phyloP scores from a whole-genome alignment of 1,140 invertebrate genomes.

The Magallana ariakensis region DNA sequence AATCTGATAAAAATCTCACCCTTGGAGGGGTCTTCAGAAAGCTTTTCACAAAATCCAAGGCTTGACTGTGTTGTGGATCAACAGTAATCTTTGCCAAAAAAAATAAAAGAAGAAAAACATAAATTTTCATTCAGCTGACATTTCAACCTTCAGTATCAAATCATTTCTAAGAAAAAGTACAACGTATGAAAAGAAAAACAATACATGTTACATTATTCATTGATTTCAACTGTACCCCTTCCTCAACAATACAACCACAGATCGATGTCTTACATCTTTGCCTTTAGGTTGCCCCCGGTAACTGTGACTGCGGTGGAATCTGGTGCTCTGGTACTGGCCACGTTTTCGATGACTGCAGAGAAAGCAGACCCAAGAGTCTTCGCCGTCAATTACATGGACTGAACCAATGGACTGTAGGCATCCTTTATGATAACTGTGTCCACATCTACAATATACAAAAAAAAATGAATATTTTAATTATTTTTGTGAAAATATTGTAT shows the following conservation, averaged over 20 bases:
- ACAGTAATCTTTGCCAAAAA: constrained; percentile 58
- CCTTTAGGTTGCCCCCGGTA: constrained; percentile 55
- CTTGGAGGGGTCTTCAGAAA: constrained; percentile 76
- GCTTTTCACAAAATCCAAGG: constrained; percentile 72
- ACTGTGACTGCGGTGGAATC: constrained; percentile 74
- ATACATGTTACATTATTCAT: no score
- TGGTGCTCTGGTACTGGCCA: constrained; percentile 68
- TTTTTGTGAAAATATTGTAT: no score
- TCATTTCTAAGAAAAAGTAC: no score
- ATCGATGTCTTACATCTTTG: neutral
- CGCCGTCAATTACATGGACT: constrained; percentile 72
- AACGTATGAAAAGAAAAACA: no score
- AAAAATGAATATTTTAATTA: neutral
- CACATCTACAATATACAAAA: constrained; percentile 73
- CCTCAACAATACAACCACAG: no score
- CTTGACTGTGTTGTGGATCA: constrained; percentile 73
- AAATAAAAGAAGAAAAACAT: neutral
- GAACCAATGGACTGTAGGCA: constrained; percentile 76
- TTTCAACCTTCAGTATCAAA: no score
- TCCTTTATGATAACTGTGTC: constrained; percentile 76
- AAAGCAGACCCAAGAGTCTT: constrained; percentile 77
- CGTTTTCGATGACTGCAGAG: constrained; percentile 75
- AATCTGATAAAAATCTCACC: constrained; percentile 61
- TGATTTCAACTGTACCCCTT: no score
- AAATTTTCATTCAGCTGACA: no score